A percentile compares a stretch with the other conserved stretches of the same genome.
Conservation (phyloP, 2,888 invertebrate genomes). For the Melanostoma mellinum region DNA sequence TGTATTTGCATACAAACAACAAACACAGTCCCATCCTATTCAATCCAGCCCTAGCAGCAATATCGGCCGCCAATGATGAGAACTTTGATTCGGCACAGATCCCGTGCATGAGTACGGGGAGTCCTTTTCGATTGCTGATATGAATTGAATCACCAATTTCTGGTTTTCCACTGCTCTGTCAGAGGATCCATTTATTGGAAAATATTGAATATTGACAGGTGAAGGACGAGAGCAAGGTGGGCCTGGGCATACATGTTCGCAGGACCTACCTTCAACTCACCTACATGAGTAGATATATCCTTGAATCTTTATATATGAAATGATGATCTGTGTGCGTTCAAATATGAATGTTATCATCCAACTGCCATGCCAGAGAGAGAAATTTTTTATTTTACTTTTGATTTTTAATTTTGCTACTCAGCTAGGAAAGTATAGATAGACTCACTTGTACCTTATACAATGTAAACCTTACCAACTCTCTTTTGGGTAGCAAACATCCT, state of each 20-base stretch:
- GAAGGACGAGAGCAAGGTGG: constrained; percentile 12
- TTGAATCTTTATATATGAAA: constrained; percentile 23
- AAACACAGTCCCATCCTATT: background rate
- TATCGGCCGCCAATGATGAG: constrained; percentile 23
- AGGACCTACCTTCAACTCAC: background rate
- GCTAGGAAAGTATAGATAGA: constrained; percentile 3
- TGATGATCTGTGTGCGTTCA: constrained; percentile 33
- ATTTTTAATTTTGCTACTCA: constrained; percentile 35
- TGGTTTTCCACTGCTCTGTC: constrained; percentile 29
- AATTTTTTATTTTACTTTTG: constrained; percentile 11
- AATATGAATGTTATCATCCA: constrained; percentile 57
- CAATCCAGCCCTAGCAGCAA: background rate
- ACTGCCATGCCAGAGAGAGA: constrained; percentile 7
- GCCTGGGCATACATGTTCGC: constrained; percentile 2
- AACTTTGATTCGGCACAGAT: constrained; percentile 39
- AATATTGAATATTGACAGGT: constrained; percentile 67
- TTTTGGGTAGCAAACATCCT: constrained; percentile 52
- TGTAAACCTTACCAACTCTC: background rate
- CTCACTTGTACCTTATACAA: background rate
- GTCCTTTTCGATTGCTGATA: constrained; percentile 54
- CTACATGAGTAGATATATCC: background rate
- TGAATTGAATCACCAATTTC: constrained; percentile 70
- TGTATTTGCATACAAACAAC: constrained; percentile 62
- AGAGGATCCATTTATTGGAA: constrained; percentile 59
- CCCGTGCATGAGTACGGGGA: constrained; percentile 33